Base-by-base conservation (phyloP, 2,113 vertebrate genomes). In the Excalfactoria chinensis region DNA sequence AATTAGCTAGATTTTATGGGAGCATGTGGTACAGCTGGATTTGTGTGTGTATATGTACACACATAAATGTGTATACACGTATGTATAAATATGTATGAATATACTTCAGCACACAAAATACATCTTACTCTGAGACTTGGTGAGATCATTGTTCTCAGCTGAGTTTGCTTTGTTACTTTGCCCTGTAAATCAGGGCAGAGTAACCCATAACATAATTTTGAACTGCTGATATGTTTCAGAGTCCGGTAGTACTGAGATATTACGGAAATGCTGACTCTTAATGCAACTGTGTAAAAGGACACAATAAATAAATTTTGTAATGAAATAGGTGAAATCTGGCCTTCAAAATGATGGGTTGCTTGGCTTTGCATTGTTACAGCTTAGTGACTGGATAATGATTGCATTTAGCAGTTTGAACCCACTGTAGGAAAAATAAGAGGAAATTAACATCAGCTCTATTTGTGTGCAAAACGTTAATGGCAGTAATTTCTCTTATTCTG, bases 291-390 rank as follows among this genome's bases (percentile, higher is more conserved):
- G 87, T 43, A 64, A 92, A 91, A 90, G 81, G 60, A 87, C 56
- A 62, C 62, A 79, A 67, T 55, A 92, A 91, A 35, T 51, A 69
- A 9, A 46, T 94, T 92, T 88, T 0, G 0, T 81, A 93, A 77
- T 58, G 55, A 15, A 92, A 37, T 78, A 83, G 93, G 86, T 95
- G 89, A 25, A 86, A 70, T 79, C 69, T 94, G 83, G 86, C 64
- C 87, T 93, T 67, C 84, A 28, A 80, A 85, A 59, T 53, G 69
- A 86, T 93, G 55, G 74, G 49, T 86, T 95, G 71, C 75, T 20
- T 85, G 70, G 37, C 80, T 94, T 69, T 89, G 82, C 25, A 44
- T 72, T 96, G 53, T 93, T 80, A 77, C 81, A 90, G 40, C 83
- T 87, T 82, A 35, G 55, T 1, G 5, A 43, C 60, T 90, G 94